Conservation (phyloP, 2,797 vertebrate genomes). For the Trichosurus vulpecula region DNA sequence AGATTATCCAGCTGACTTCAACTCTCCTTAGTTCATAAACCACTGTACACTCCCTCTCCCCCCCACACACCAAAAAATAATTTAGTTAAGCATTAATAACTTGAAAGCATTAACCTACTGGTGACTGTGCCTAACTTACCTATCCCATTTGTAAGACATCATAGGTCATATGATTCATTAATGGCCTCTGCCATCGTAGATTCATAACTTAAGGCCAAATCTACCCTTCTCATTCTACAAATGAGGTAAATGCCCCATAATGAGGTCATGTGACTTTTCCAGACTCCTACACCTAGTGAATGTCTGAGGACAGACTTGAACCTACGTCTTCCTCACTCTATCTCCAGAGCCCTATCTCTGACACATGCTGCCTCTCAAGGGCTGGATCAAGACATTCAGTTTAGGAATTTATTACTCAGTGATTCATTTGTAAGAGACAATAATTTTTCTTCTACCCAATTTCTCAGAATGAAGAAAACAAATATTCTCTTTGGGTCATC, state of each 20-base stretch:
- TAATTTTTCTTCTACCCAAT: background rate
- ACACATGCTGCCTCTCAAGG: background rate
- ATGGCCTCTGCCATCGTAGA: background rate
- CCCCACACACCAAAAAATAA: background rate
- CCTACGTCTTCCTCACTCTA: background rate
- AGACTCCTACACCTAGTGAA: background rate
- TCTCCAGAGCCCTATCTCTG: background rate
- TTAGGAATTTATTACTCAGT: background rate
- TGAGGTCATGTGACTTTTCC: background rate
- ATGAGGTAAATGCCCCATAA: background rate
- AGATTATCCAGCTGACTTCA: constrained; percentile 20
- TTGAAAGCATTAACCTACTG: background rate
- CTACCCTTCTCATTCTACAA: background rate
- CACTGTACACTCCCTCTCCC: background rate
- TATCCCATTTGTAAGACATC: background rate
- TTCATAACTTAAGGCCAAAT: background rate
- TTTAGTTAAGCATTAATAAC: background rate
- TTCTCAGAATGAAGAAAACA: background rate
- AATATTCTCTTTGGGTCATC: background rate
- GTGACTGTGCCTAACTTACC: background rate
- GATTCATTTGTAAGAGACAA: background rate
- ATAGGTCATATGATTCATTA: background rate
- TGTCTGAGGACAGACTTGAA: background rate
- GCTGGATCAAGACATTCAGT: background rate
- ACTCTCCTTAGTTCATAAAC: background rate